Evolutionary conservation across 2,797 vertebrate genomes (phyloP).

Genomic region (Moxostoma hubbsi): DNA sequence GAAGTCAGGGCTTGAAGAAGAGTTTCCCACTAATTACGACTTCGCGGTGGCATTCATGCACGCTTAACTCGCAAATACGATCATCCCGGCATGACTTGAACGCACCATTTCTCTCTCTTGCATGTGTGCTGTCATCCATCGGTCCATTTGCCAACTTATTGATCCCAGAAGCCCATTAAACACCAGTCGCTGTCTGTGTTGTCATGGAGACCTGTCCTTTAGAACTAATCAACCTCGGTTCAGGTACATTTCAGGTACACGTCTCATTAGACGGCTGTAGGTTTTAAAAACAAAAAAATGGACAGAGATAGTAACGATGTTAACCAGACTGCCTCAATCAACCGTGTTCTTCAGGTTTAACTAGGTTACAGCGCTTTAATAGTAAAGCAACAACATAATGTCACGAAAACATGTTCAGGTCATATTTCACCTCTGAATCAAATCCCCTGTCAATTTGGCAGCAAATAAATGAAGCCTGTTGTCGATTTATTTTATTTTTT

Average conservation of each 20-base stretch:
- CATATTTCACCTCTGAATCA: not conserved
- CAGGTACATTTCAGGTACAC: constrained; percentile 38
- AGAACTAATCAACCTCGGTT: not conserved
- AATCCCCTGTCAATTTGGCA: too few relatives aligned
- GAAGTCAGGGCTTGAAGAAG: too few relatives aligned
- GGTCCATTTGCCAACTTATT: too few relatives aligned
- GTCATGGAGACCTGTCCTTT: constrained; percentile 15
- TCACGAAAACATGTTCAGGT: not conserved
- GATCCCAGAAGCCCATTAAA: constrained; percentile 17
- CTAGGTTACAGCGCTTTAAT: constrained; percentile 23
- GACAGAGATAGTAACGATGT: constrained; percentile 37
- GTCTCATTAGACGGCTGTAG: constrained; percentile 18
- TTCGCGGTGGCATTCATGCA: too few relatives aligned
- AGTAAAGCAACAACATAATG: not conserved
- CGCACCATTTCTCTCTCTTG: not conserved
- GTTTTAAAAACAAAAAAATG: constrained; percentile 16
- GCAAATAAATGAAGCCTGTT: not conserved
- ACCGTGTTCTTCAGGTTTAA: constrained; percentile 40
- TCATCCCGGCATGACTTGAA: too few relatives aligned
- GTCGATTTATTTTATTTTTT: not conserved
- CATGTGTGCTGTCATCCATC: not conserved
- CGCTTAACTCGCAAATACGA: too few relatives aligned
- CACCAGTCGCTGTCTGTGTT: constrained; percentile 15
- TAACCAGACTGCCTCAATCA: constrained; percentile 51
- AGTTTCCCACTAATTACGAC: too few relatives aligned